These are phyloP conservation scores for Zaprionus camerounensis DNA, from an alignment of 1,140 invertebrate genomes.

Conservation along the genomic window DNA sequence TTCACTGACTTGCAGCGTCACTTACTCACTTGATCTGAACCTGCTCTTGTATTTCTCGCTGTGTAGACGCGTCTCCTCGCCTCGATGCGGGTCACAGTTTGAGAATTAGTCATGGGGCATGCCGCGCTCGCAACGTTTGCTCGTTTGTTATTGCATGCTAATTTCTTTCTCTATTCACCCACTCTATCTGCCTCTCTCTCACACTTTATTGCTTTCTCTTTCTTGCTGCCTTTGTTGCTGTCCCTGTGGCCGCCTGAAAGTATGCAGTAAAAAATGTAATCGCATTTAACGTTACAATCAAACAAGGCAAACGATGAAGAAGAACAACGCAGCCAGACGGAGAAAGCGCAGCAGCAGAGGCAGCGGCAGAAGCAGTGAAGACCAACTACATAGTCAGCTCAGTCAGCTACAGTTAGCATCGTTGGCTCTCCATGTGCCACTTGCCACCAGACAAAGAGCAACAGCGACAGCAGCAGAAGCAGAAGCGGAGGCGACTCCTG, in stretches of 20 bases:
- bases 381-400: neutral
- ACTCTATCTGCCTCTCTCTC: neutral
- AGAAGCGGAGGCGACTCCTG: neutral
- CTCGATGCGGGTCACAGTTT: constrained; percentile 5
- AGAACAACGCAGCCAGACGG: neutral
- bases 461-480: constrained; percentile 1
- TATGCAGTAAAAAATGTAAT: constrained; percentile 70
- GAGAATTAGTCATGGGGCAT: constrained; percentile 64
- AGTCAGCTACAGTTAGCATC: constrained; percentile 37
- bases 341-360: constrained; percentile 2
- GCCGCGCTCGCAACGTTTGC: constrained; percentile 23
- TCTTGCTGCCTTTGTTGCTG: constrained; percentile 24
- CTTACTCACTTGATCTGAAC: neutral
- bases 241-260: constrained; percentile 52
- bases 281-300: constrained; percentile 62
- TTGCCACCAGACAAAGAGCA: constrained; percentile 28
- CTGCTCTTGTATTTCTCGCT: neutral
- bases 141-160: constrained; percentile 73
- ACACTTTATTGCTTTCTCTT: neutral
- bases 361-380: neutral
- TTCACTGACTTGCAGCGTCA: neutral
- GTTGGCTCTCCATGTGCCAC: constrained; percentile 19
- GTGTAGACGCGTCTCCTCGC: constrained; percentile 9
- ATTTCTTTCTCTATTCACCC: constrained; percentile 46
- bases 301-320: constrained; percentile 13